Evolutionary conservation across 2,113 vertebrate genomes (phyloP), one percentile per base, ranked within the genome.

Genomic region (Rafetus swinhoei): DNA sequence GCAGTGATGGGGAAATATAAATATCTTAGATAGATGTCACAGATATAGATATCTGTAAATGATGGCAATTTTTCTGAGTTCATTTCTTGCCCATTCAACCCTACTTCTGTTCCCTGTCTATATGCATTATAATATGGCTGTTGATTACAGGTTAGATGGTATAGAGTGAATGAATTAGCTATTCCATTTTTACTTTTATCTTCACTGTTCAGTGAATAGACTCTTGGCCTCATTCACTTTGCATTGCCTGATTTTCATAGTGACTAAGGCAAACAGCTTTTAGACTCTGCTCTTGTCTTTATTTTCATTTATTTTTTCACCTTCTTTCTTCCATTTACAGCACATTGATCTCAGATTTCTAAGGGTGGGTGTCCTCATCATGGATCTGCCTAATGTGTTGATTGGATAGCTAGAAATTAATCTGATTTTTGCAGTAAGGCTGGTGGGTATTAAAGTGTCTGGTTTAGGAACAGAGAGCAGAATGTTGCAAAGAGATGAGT

Each of bases 391-490:
- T 86, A 79, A 1, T 56, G 90, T 81, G 52, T 84, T 86, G 22
- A 39, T 84, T 50, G 29, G 74, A 27, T 59, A 93, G 76, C 12
- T 1, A 76, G 65, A 89, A 91, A 13, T 56, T 32, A 7, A 79
- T 8, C 55, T 59, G 16, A 85, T 15, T 19, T 79, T 54, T 45
- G 29, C 90, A 86, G 13, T 62, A 55, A 57, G 10, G 7, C 2
- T 22, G 86, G 6, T 15, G 57, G 82, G 1, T 24, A 9, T 52
- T 84, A 56, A 86, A 89, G 79, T 7, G 76, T 35, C 87, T 59
- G 55, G 39, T 85, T 90, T 84, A 12, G 81, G 5, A 32, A 74
- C 24, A 81, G 55, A 86, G 86, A 91, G 24, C n/a, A 92, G 45
- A 88, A 55, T 27, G 32, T 10, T 76, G 90, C 3, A 6, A 84